Percentiles rank a stretch among this genome's conserved stretches.
phyloP scores from a whole-genome alignment of 1,140 invertebrate genomes.

The Dolichoris vasculosae region DNA sequence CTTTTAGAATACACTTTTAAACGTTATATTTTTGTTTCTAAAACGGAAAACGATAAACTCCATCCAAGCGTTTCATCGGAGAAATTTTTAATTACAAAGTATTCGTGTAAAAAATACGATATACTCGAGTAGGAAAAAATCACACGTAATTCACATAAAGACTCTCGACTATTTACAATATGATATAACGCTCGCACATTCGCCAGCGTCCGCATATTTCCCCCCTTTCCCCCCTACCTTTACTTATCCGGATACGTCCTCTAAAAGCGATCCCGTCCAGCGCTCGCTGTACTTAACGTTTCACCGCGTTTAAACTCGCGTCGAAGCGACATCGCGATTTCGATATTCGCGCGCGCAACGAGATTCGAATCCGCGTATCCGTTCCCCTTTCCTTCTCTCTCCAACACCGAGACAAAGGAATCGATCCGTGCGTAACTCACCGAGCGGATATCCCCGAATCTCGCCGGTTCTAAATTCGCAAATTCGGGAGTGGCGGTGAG shows the following conservation, averaged over 20 bases:
- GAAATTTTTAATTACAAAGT: conserved; percentile 43
- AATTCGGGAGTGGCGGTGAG: too few relatives aligned
- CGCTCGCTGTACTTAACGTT: conserved; percentile 4
- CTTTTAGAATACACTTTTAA: conserved; percentile 25
- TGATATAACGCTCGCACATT: neutral
- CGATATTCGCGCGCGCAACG: neutral
- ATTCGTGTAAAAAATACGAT: conserved; percentile 48
- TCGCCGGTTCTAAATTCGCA: too few relatives aligned
- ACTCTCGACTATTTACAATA: conserved; percentile 45
- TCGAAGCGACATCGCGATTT: conserved; percentile 5
- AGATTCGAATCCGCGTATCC: conserved; percentile 18
- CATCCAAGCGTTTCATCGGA: neutral
- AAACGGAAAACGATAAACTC: conserved; percentile 10
- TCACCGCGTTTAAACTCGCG: conserved; percentile 26
- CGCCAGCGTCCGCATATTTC: neutral
- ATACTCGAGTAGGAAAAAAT: conserved; percentile 39
- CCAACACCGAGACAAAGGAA: neutral
- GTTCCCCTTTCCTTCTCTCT: neutral
- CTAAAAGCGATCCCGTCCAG: conserved; percentile 36
- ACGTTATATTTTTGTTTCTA: neutral
- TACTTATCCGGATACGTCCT: too few relatives aligned
- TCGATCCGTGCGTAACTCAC: conserved; percentile 2
- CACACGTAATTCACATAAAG: conserved; percentile 21
- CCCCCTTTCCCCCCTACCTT: neutral
- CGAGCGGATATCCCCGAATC: neutral